Evolutionary conservation across 1,140 invertebrate species (phyloP), one percentile per base, ranked within the genome.

Genomic region (Contarinia nasturtii): DNA sequence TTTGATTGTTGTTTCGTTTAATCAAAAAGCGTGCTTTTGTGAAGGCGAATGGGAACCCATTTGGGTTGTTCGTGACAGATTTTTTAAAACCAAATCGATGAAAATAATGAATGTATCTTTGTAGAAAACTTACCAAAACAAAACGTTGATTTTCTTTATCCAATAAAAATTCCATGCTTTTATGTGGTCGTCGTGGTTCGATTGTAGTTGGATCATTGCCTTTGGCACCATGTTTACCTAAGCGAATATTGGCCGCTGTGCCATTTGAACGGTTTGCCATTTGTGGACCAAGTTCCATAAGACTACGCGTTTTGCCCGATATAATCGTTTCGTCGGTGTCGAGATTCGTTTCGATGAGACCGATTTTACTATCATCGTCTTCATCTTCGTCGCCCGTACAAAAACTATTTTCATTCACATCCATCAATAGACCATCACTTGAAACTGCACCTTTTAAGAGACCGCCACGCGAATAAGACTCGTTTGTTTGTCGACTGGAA

Each of bases 131-230:
- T 57, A 82, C 80, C 79, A 82, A 73, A 50, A 77, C 73, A 52
- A 77, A 75, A 54, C 75, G 77, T 57, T 83, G 74, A 67, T 87
- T 89, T 57, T 87, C 82, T 67, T 86, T 88, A 67, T 89, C 85
- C 57, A 91, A 74, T 56, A 91, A 76, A 69, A 88, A 90, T 73
- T 91, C 86, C 86, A 91, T 89, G 67, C 82, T 86, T 68, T 87
- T 87, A 70, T 84, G 80, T 49, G 85, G 77, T 52, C 82, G 64
- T 49, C 65, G 61, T 52, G 73, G 51, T 37, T 57, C 57, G 27
- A 27, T 27, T 27, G 55, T 53, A 44, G 55, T 57, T 50, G 57
- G 55, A 5, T 49, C 50, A 33, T 45, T 49, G 21, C 45, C 49
- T 22, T 50, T 46, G 19, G 50, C 54, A 37, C 41, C 46, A 15